Percentiles rank a stretch among this genome's conserved stretches.
These are phyloP conservation scores for Andrena cerasifolii DNA, from an alignment of 1,140 invertebrate species.

Conservation along the genomic window DNA sequence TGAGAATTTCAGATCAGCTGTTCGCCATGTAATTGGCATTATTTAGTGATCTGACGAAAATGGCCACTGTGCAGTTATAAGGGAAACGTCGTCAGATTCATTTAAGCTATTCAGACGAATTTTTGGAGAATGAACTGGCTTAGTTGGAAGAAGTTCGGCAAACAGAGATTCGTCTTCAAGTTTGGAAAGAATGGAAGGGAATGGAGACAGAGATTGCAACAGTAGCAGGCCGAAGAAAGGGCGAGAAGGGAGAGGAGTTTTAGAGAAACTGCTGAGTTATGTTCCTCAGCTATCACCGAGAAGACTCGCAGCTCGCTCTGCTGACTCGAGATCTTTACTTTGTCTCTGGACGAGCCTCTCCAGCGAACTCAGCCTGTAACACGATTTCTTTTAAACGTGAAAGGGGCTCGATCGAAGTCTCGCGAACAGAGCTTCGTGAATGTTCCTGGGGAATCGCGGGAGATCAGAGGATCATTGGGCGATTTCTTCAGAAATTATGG, in stretches of 20 bases:
- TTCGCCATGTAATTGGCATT: neutral
- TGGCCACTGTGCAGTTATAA: too few relatives aligned
- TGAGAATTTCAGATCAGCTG: neutral
- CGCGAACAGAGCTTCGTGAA: neutral
- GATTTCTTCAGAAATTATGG: too few relatives aligned
- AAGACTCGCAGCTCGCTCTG: constrained; percentile 56
- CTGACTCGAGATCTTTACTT: constrained; percentile 59
- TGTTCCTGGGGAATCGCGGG: too few relatives aligned
- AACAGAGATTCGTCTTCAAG: neutral
- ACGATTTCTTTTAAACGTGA: constrained; percentile 21
- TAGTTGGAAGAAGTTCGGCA: too few relatives aligned
- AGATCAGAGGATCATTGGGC: too few relatives aligned
- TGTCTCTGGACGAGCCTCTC: constrained; percentile 50
- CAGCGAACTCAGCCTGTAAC: constrained; percentile 36
- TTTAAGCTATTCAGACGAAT: too few relatives aligned
- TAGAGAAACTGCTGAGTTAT: constrained; percentile 62
- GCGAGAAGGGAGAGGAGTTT: constrained; percentile 29
- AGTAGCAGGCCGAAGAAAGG: constrained; percentile 16
- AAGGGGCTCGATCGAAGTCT: constrained; percentile 29
- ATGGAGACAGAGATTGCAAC: neutral
- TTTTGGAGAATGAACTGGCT: neutral
- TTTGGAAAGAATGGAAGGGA: neutral
- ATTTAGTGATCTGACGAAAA: neutral
- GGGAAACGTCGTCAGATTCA: too few relatives aligned
- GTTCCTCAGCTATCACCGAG: constrained; percentile 55